Conservation (phyloP, 2,797 vertebrate species). For the Eospalax fontanierii region DNA sequence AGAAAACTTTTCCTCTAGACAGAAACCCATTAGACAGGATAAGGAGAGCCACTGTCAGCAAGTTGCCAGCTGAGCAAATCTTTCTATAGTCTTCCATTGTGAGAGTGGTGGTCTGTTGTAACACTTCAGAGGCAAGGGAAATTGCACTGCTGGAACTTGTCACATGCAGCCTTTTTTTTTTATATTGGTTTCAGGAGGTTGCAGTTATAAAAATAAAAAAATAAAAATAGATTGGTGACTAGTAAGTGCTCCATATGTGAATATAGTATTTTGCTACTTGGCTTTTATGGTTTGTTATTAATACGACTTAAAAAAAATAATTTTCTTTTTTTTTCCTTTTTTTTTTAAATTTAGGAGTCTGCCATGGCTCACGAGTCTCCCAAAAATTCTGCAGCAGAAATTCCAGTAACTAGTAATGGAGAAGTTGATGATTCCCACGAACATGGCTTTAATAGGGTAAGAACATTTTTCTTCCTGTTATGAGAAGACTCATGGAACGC, state of each 20-base stretch:
- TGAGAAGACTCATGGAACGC: background rate
- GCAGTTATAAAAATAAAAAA: background rate
- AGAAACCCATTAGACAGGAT: background rate
- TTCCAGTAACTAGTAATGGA: conserved; percentile 97
- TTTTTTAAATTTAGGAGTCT: conserved; percentile 86
- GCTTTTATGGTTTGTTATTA: conserved; percentile 59
- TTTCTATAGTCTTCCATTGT: conserved; percentile 49
- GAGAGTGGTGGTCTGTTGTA: background rate
- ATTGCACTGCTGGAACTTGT: background rate
- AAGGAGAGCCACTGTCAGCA: background rate
- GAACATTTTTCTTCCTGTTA: conserved; percentile 67
- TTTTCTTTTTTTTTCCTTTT: background rate
- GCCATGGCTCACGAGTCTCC: conserved; percentile 95
- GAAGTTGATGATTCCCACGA: conserved; percentile 94
- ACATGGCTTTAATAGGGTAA: conserved; percentile 93
- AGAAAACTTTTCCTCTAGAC: background rate
- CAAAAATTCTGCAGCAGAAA: conserved; percentile 96
- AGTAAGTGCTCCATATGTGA: conserved; percentile 35
- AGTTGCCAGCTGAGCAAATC: background rate
- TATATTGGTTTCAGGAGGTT: conserved; percentile 2
- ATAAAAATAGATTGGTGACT: conserved; percentile 29
- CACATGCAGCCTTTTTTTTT: conserved; percentile 5
- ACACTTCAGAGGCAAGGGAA: background rate
- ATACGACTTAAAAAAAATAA: background rate
- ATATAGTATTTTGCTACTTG: conserved; percentile 29